Percentiles rank a stretch among this genome's conserved stretches.
phyloP scores from a whole-genome alignment of 2,797 vertebrate species.

The Acanthurus leucopareius region DNA sequence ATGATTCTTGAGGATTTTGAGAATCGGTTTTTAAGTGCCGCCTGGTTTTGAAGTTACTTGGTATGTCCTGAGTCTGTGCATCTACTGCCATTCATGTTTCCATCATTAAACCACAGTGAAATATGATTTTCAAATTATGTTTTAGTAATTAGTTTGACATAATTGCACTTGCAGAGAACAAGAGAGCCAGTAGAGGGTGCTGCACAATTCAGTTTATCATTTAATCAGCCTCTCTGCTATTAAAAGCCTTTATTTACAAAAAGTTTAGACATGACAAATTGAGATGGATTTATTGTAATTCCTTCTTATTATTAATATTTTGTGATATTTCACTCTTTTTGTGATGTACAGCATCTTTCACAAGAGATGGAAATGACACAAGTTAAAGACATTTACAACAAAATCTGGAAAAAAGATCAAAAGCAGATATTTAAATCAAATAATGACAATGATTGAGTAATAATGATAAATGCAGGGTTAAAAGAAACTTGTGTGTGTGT shows the following conservation, averaged over 20 bases:
- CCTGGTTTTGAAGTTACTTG: background rate
- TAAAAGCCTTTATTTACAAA: background rate
- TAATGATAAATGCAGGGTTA: background rate
- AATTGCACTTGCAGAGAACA: constrained; percentile 43
- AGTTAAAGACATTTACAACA: background rate
- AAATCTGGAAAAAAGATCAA: background rate
- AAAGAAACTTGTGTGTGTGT: constrained; percentile 8
- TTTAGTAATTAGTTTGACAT: background rate
- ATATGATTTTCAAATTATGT: constrained; percentile 1
- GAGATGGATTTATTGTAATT: background rate
- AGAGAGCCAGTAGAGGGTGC: constrained; percentile 70
- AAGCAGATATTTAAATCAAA: background rate
- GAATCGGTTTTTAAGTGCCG: background rate
- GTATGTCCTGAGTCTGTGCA: background rate
- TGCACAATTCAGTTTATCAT: constrained; percentile 28
- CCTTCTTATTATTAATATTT: background rate
- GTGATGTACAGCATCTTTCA: background rate
- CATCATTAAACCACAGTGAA: constrained; percentile 1
- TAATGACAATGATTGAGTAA: background rate
- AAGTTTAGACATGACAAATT: background rate
- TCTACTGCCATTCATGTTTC: background rate
- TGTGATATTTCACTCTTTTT: background rate
- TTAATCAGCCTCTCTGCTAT: constrained; percentile 7
- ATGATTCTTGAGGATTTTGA: constrained; percentile 12
- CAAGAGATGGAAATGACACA: background rate